Base-by-base conservation (phyloP, 1,140 invertebrate species). In the Halictus rubicundus region DNA sequence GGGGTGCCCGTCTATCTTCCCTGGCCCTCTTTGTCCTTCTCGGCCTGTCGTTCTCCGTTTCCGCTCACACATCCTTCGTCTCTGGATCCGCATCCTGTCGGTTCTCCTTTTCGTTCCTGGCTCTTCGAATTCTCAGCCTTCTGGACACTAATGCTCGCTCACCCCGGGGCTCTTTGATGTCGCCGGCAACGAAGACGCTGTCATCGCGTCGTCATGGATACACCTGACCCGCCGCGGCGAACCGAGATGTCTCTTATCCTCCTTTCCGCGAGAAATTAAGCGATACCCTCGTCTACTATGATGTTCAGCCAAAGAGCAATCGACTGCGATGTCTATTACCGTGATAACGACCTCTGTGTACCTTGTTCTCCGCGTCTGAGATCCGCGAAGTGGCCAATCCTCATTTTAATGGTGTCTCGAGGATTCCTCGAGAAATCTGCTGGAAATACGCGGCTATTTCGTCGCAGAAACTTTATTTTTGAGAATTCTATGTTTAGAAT, bases 171-270 rank as follows among this genome's bases (percentile, higher is more conserved):
- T 81, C 84, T 90, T 89, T 90, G 87, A 86, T 85, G 84, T 82
- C 63, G 59, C 59, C 65, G 49, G 52, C 70, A 12, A 63, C 39
- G 59, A 78, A 85, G 86, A 88, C 72, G 78, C 76, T 82, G 81
- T 88, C 83, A 85, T 82, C 73, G 54, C 76, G 87, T 81, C 57
- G 75, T 82, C 81, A 81, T 81, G 83, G 76, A 83, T 81, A 87
- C 82, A 82, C 52, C 68, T 52, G 60, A 42, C 8, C 75, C 37
- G 46, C n/a, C 25, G 10, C 78, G 54, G 32, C n/a, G n/a, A 9
- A 63, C 19, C 46, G 23, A 25, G 27, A 27, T 46, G 39, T 21
- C 54, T 59, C 61, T 75, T 66, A 72, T 19, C 16, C 63, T 61
- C 59, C 60, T 80, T 73, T 73, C 37, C 57, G 37, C 21, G 49